A percentile compares a stretch with the other conserved stretches of the same genome.
Evolutionary conservation across 2,888 invertebrate genomes (phyloP).

Genomic region (Teleiodes luculella): DNA sequence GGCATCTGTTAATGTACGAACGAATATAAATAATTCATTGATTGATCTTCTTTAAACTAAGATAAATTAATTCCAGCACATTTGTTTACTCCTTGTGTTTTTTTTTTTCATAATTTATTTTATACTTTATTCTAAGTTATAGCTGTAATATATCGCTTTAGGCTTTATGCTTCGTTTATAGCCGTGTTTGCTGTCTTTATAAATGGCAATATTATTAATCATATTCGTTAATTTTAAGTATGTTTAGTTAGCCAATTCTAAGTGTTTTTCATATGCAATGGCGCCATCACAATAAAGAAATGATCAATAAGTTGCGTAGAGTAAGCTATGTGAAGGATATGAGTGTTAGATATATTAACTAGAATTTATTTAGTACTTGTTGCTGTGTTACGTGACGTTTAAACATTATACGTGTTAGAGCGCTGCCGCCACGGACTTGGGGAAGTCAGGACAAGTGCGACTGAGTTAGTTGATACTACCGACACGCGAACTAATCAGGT

Average conservation of each 20-base stretch:
- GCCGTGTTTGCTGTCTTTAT: conserved; percentile 56
- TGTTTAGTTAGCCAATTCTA: conserved; percentile 71
- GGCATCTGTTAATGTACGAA: conserved; percentile 30
- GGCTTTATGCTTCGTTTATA: conserved; percentile 56
- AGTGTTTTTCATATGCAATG: conserved; percentile 51
- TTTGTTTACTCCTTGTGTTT: conserved; percentile 42
- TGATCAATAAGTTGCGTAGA: conserved; percentile 57
- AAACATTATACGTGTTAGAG: conserved; percentile 33
- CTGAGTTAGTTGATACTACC: conserved; percentile 72
- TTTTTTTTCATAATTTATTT: conserved; percentile 66
- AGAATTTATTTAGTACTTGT: conserved; percentile 64
- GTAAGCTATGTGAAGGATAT: conserved; percentile 53
- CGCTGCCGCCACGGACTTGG: conserved; percentile 34
- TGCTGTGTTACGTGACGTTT: conserved; percentile 57
- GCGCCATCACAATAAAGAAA: conserved; percentile 70
- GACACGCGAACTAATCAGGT: conserved; percentile 62
- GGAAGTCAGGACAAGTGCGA: conserved; percentile 49
- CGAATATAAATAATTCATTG: conserved; percentile 30
- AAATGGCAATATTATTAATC: conserved; percentile 56
- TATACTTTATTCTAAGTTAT: conserved; percentile 52
- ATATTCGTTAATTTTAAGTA: conserved; percentile 52
- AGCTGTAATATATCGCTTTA: conserved; percentile 71
- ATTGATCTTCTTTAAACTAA: conserved; percentile 14
- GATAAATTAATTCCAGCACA: conserved; percentile 24
- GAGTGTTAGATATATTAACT: conserved; percentile 64